These are phyloP conservation scores for Platyscapa corneri DNA, from an alignment of 1,140 invertebrate genomes.

Conservation along the genomic window DNA sequence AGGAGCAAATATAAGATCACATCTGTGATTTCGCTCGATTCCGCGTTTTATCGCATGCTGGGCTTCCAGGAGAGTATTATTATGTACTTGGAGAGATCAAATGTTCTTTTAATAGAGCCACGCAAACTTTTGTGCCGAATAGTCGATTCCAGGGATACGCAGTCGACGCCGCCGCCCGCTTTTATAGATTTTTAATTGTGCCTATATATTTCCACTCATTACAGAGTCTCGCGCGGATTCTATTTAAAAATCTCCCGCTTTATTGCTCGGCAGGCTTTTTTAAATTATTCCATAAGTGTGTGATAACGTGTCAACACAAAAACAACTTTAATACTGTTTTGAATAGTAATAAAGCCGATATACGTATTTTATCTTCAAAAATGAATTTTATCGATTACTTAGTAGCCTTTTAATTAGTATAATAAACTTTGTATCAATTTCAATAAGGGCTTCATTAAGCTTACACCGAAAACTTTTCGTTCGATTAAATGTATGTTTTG, in stretches of 20 bases:
- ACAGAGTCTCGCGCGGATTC: neutral
- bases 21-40: conserved; percentile 40
- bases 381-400: neutral
- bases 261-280: neutral
- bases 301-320: conserved; percentile 8
- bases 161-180: neutral
- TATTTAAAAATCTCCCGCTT: neutral
- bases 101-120: conserved; percentile 22
- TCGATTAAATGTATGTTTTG: neutral
- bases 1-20: conserved; percentile 25
- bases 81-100: conserved; percentile 13
- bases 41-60: conserved; percentile 36
- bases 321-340: neutral
- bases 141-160: neutral
- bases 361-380: neutral
- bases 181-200: conserved; percentile 46
- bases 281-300: conserved; percentile 13
- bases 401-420: conserved; percentile 15
- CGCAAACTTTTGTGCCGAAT: conserved; percentile 8
- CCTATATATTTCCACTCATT: conserved; percentile 20
- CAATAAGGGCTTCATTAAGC: neutral
- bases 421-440: neutral
- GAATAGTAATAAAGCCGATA: neutral
- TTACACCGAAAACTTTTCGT: neutral
- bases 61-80: conserved; percentile 17